phyloP scores from a whole-genome alignment of 1,140 invertebrate species.

The Rhopalosiphum padi region DNA sequence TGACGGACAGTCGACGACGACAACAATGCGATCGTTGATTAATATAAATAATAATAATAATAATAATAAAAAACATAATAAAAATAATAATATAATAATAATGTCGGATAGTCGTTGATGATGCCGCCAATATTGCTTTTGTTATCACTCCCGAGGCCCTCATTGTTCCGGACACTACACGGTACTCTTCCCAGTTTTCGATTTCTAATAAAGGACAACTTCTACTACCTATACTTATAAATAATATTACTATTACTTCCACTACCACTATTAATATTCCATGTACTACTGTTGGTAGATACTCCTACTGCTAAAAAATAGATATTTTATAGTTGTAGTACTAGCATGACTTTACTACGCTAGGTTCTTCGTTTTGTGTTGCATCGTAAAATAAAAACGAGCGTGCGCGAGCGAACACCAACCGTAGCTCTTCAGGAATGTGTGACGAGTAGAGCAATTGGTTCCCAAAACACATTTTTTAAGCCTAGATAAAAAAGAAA shows the following conservation, averaged over 20 bases:
- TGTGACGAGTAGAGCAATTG: constrained; percentile 18
- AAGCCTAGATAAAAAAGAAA: background rate
- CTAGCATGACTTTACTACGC: background rate
- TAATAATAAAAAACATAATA: background rate
- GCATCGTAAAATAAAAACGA: constrained; percentile 4
- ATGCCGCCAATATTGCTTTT: constrained; percentile 45
- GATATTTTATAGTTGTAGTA: background rate
- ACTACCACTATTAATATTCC: background rate
- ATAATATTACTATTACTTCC: background rate
- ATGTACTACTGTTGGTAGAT: background rate
- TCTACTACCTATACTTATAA: background rate
- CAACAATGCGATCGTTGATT: constrained; percentile 51
- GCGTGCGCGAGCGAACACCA: background rate
- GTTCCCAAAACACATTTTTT: constrained; percentile 36
- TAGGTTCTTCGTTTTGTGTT: background rate
- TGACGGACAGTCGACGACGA: background rate
- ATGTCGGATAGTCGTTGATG: background rate
- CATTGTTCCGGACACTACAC: constrained; percentile 23
- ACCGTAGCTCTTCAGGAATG: constrained; percentile 43
- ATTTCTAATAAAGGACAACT: constrained; percentile 46
- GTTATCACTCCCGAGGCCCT: constrained; percentile 44
- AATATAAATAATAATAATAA: constrained; percentile 38
- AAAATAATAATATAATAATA: constrained; percentile 13
- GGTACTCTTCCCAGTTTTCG: constrained; percentile 45
- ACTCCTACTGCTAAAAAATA: background rate